These are phyloP conservation scores for Stictocephala bisonia DNA, from an alignment of 2,888 invertebrate species.

Conservation along the genomic window DNA sequence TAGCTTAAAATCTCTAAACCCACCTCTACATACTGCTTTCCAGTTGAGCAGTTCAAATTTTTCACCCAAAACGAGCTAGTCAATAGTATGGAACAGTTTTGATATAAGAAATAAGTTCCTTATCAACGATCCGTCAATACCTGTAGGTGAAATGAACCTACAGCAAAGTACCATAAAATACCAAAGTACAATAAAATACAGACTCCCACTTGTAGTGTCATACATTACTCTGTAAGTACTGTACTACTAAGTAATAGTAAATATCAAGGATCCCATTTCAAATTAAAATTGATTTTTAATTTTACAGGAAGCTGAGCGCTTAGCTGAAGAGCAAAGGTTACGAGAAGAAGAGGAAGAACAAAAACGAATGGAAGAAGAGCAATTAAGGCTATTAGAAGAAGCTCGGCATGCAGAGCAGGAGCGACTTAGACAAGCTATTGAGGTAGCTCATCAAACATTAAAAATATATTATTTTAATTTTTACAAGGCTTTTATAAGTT, in stretches of 20 bases:
- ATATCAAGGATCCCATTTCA: too few species aligned
- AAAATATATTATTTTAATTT: not conserved
- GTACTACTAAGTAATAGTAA: too few species aligned
- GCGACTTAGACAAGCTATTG: slow-evolving; percentile 84
- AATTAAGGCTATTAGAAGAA: slow-evolving; percentile 79
- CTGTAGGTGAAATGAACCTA: too few species aligned
- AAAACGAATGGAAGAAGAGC: slow-evolving; percentile 82
- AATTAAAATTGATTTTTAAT: slow-evolving; percentile 1
- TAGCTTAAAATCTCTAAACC: too few species aligned
- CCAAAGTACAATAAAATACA: not conserved
- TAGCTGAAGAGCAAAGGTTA: slow-evolving; percentile 77
- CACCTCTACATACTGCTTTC: too few species aligned
- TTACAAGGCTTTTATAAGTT: too few species aligned
- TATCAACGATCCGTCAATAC: too few species aligned
- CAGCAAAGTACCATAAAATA: too few species aligned
- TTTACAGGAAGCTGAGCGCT: slow-evolving; percentile 75
- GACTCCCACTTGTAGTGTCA: not conserved
- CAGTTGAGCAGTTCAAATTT: too few species aligned
- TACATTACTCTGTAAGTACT: slow-evolving; percentile 47
- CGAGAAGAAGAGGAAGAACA: slow-evolving; percentile 87
- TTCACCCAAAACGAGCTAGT: too few species aligned
- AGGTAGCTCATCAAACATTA: slow-evolving; percentile 66
- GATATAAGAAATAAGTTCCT: too few species aligned
- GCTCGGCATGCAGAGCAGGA: slow-evolving; percentile 87
- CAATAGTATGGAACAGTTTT: too few species aligned